Evolutionary conservation across 92 coral and sea anemone genomes (phyloP).

Genomic region (Ricordea florida): DNA sequence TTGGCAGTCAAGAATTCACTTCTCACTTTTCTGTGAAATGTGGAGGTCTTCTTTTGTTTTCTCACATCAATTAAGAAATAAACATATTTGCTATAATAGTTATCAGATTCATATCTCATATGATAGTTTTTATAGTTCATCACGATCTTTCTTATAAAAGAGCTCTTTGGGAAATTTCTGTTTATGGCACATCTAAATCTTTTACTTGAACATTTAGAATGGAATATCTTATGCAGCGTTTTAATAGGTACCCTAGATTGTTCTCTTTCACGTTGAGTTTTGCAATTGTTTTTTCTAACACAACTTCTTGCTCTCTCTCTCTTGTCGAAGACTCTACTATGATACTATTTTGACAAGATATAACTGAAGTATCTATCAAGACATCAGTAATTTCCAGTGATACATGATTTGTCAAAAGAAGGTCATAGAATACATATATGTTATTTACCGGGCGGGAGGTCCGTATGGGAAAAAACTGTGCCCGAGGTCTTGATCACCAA

Average conservation of each 20-base stretch:
- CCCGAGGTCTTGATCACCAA: conserved; percentile 42
- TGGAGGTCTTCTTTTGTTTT: conserved; percentile 25
- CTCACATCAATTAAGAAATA: conserved; percentile 9
- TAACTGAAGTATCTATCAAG: conserved; percentile 48
- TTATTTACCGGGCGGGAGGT: conserved; percentile 29
- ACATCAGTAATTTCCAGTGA: conserved; percentile 50
- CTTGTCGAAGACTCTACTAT: conserved; percentile 28
- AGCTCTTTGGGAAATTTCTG: conserved; percentile 40
- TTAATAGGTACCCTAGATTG: conserved; percentile 38
- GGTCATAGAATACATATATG: conserved; percentile 27
- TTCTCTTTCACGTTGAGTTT: conserved; percentile 34
- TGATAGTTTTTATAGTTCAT: conserved; percentile 35
- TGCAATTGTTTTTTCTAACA: conserved; percentile 32
- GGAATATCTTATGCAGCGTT: conserved; percentile 31
- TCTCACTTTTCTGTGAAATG: conserved; percentile 28
- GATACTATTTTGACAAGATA: conserved; percentile 19
- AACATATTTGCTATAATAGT: conserved; percentile 25
- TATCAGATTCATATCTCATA: conserved; percentile 33
- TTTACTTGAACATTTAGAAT: conserved; percentile 26
- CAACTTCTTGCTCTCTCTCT: conserved; percentile 31
- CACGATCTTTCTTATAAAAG: conserved; percentile 14
- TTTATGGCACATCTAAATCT: conserved; percentile 37
- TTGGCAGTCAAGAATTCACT: too few species aligned
- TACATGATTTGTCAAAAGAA: conserved; percentile 27
- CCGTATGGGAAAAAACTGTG: conserved; percentile 36